A percentile compares a stretch with the other conserved stretches of the same genome.
Evolutionary conservation across 2,797 vertebrate species (phyloP).

Genomic region (Gila robusta): DNA sequence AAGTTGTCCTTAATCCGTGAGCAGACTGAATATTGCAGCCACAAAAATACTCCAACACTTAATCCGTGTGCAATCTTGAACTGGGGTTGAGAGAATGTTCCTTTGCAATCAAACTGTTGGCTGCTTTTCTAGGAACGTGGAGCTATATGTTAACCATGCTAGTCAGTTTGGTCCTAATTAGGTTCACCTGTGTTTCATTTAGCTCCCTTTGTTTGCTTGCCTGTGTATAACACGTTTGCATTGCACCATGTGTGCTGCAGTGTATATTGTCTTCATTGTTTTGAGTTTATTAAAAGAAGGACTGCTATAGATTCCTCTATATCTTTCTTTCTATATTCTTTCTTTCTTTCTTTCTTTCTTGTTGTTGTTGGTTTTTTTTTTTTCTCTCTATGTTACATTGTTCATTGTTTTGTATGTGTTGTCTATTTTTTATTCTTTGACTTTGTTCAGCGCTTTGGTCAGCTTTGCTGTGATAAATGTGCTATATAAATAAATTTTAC

Average conservation of each 20-base stretch:
- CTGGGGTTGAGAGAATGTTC: not conserved
- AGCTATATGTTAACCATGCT: not conserved
- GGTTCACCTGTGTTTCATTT: not conserved
- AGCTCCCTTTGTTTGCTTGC: not conserved
- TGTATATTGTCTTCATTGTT: no score
- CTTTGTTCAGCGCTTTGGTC: no score
- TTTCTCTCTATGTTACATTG: no score
- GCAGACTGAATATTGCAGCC: not conserved
- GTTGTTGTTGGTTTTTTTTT: no score
- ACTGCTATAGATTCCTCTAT: no score
- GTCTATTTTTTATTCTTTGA: no score
- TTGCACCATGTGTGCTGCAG: not conserved
- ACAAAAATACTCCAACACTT: not conserved
- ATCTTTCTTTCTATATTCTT: no score
- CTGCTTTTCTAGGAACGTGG: not conserved
- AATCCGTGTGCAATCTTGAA: constrained; percentile 11
- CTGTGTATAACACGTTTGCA: not conserved
- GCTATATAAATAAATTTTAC: no score
- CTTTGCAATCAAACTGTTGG: constrained; percentile 1
- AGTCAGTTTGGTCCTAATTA: not conserved
- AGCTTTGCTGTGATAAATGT: no score
- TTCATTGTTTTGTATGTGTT: no score
- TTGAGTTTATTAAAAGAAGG: no score
- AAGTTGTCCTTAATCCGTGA: not conserved
- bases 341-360: no score